Percentiles rank a stretch among this genome's conserved stretches.
These are phyloP conservation scores for Rhinoptilus africanus DNA, from an alignment of 2,113 vertebrate genomes.

Conservation along the genomic window DNA sequence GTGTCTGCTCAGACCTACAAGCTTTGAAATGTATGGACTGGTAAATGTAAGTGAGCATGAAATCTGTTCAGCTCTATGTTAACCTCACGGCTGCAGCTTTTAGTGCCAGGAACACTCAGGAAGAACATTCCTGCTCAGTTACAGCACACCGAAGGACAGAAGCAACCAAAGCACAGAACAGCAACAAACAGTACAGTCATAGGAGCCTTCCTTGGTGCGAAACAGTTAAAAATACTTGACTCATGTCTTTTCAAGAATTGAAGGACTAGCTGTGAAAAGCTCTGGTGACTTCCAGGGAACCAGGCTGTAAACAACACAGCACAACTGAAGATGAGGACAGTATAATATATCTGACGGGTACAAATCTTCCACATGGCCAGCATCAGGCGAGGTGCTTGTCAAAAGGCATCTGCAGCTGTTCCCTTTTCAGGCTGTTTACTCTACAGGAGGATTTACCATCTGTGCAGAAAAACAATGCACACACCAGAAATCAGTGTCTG, in stretches of 20 bases:
- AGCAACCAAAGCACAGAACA: not conserved
- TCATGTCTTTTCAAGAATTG: not conserved
- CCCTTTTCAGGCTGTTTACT: not conserved
- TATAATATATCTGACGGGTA: not conserved
- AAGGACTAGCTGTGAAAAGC: not conserved
- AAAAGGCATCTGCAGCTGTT: slow-evolving; percentile 25
- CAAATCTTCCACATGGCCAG: not conserved
- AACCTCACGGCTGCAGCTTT: not conserved
- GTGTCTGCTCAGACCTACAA: not conserved
- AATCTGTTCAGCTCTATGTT: not conserved
- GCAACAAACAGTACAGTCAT: not conserved
- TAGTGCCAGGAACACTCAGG: not conserved
- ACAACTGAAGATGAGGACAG: not conserved
- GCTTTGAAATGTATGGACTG: not conserved
- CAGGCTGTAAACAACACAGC: not conserved
- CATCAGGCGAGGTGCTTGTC: not conserved
- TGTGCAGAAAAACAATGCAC: slow-evolving; percentile 32
- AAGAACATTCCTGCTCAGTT: not conserved
- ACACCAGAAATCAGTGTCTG: not conserved
- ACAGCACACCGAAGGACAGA: not conserved
- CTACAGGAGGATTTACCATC: slow-evolving; percentile 31
- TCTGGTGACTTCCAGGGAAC: slow-evolving; percentile 18
- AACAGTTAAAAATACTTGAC: not conserved
- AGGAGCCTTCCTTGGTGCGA: not conserved
- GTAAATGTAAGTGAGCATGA: not conserved